Base-by-base conservation (phyloP, 2,797 vertebrate genomes). In the Poeciliopsis infans region DNA sequence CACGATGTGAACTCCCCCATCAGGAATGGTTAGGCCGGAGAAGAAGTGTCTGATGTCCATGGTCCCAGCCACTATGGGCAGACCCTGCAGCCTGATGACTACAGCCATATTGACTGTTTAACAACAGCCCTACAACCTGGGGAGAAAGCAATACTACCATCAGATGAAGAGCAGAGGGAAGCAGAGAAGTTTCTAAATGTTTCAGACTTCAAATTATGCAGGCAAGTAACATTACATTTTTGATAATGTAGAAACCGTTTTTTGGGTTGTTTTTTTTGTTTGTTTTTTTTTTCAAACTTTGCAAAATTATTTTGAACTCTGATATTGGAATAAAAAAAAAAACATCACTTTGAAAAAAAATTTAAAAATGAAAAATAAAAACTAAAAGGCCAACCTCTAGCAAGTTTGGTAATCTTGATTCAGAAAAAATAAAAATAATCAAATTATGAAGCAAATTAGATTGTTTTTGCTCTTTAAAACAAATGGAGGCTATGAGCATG, bases 31-130 rank as follows among this genome's bases (percentile, higher is more conserved):
- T 94, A 99, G 97, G 96, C 98, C 98, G 96, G 98, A 99, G 98
- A 99, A 99, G 98, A 99, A 99, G 97, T 99, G 98, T 91, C 98
- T 97, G 97, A 99, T 99, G 97, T 99, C 98, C 98, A 99, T 99
- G 96, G 98, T 99, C 95, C 98, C 98, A 89, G 98, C 98, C 97
- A 99, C 97, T 97, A 99, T 99, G 95, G 98, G 98, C 96, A 99
- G 97, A 96, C 98, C 98, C 96, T 99, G 98, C 96, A 99, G 98
- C 95, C 98, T 97, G 97, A 99, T 99, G 97, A 99, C 98, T 97
- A 99, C 98, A 94, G 98, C 98, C 98, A 99, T 99, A 97, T 96
- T 98, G 97, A 92, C 96, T 95, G 96, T 90, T 92, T 92, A 94
- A 96, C 96, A 91, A 92, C 91, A 93, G 89, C 91, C 93, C 94